Evolutionary conservation across 2,113 vertebrate species (phyloP).

Genomic region (Ictalurus punctatus): DNA sequence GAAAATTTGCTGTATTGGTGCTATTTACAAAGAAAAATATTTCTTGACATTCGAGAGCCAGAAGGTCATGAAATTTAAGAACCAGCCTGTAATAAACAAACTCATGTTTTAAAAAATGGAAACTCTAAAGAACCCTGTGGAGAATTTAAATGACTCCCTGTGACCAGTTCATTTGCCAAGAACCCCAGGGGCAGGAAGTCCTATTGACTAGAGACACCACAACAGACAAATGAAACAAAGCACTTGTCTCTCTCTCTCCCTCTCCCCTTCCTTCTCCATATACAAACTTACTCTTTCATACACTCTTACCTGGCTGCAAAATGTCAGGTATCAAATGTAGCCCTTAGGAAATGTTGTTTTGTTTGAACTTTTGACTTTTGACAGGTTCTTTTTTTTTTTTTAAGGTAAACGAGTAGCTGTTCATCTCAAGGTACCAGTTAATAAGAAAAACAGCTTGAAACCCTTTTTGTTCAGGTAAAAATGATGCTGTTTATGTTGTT

Average conservation of each 20-base stretch:
- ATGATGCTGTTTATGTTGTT: background rate
- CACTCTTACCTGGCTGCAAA: constrained; percentile 65
- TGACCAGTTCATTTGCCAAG: constrained; percentile 69
- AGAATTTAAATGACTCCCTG: constrained; percentile 69
- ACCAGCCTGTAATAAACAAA: constrained; percentile 11
- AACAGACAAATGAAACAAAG: constrained; percentile 71
- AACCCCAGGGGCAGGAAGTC: constrained; percentile 72
- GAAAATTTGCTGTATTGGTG: background rate
- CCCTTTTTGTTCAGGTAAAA: background rate
- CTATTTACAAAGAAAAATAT: constrained; percentile 5
- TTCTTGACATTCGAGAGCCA: constrained; percentile 26
- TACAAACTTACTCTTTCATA: constrained; percentile 51
- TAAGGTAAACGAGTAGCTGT: constrained; percentile 2
- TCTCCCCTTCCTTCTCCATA: constrained; percentile 43
- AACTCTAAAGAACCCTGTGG: constrained; percentile 28
- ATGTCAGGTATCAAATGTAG: constrained; percentile 72
- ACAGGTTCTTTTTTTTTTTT: background rate
- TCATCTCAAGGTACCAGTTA: background rate
- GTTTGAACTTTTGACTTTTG: constrained; percentile 60
- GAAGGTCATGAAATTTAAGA: constrained; percentile 18
- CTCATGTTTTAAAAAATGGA: constrained; percentile 25
- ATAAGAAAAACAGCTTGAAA: constrained; percentile 1
- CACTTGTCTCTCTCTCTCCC: constrained; percentile 56
- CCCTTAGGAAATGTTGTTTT: constrained; percentile 62
- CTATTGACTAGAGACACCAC: constrained; percentile 75